A percentile compares a stretch with the other conserved stretches of the same genome.
Evolutionary conservation across 2,113 vertebrate species (phyloP).

Genomic region (Lagopus leucura): DNA sequence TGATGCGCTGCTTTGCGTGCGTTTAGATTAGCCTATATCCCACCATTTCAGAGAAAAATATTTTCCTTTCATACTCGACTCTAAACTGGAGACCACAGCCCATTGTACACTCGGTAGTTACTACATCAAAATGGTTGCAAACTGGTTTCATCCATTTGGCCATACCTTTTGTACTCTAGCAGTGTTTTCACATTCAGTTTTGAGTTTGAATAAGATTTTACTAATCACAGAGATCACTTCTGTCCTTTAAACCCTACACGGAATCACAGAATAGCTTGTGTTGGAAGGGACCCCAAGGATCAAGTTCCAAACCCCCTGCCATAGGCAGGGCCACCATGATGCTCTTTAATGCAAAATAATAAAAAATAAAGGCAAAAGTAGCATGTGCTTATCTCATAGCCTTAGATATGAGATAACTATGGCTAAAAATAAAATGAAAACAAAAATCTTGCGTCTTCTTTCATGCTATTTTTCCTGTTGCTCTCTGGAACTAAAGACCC

Average conservation of each 20-base stretch:
- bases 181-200: neutral
- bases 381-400: fast-evolving
- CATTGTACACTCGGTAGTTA: too few relatives aligned
- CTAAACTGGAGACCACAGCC: neutral
- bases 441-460: neutral
- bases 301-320: too few relatives aligned
- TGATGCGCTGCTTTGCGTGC: neutral
- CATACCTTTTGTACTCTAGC: neutral
- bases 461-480: neutral
- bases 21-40: neutral
- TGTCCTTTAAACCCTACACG: neutral
- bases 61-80: neutral
- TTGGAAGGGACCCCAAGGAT: too few relatives aligned
- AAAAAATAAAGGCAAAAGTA: neutral
- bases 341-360: neutral
- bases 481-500: neutral
- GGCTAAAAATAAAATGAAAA: neutral
- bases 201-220: neutral
- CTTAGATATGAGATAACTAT: neutral
- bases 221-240: neutral
- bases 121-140: neutral
- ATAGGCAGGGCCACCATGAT: too few relatives aligned
- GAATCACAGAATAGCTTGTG: too few relatives aligned
- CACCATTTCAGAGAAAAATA: neutral
- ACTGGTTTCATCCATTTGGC: neutral